Base-by-base conservation (phyloP, 1,140 invertebrate species). In the Trichonephila clavata region DNA sequence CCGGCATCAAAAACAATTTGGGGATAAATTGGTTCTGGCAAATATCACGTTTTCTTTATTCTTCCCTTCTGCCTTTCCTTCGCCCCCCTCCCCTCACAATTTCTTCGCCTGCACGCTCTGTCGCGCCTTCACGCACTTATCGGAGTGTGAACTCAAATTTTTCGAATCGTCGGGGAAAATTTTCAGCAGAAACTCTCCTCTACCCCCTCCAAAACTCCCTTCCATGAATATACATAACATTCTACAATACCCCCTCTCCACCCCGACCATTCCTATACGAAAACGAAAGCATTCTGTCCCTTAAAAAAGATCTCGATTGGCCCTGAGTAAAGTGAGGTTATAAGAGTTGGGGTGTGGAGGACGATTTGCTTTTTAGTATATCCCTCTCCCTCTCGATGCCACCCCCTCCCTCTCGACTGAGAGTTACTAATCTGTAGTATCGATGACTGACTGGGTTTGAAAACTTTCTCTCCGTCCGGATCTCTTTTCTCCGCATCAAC, bases 361-460 rank as follows among this genome's bases (percentile, higher is more conserved):
- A 14, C 43, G 68, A 71, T 90, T 90, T 81, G 89, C 71, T 80
- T 90, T 90, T 90, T 90, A 90, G 89, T 81, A 32, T 77, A 39
- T 77, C 65, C 60, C 21, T 87, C 50, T 50, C 50, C 10, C 50
- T 39, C 32, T 39, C 32, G 2, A 1, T 50, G 7, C 50, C 61
- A 50, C 87, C 77, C 90, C 32, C 59, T 24, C 39, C 57, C n/a
- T 68, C 65, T 68, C 65, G 65, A 20, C 39, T 20, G 50, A 57
- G 61, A 71, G 91, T 92, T 92, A 88, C 92, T 93, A 93, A 93
- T 93, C 92, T 93, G 84, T 63, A 71, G 24, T 93, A 93, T 93
- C 92, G 92, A 93, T 93, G 92, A 87, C 21, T 61, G 91, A 92
- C 81, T 86, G 83, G 83, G 91, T 92, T 86, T 86, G 61, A 59